Evolutionary conservation across 2,113 vertebrate genomes (phyloP), one percentile per base, ranked within the genome.

Genomic region (Caranx melampygus): DNA sequence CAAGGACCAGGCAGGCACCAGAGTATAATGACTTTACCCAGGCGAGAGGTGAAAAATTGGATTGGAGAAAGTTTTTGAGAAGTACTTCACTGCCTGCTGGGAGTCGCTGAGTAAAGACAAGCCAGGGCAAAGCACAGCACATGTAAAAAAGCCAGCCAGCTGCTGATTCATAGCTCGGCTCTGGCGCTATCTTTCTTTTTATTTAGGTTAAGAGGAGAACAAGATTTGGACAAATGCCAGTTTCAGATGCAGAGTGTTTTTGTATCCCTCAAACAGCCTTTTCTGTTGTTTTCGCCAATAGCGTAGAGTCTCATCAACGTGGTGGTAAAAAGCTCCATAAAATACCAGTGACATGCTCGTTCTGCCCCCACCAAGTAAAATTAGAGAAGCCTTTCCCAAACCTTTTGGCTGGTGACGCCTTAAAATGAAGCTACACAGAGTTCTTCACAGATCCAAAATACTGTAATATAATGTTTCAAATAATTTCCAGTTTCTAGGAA

Each of bases 1-100:
- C 75, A 65, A 67, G 84, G 72, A 71, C 77, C 89, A 72, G 75
- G 65, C 78, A 83, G 71, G n/a, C 78, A 65, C 62, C 77, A 18
- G 54, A 67, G 66, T 70, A 55, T 85, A 90, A 89, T 87, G 81
- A 88, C 81, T 89, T 88, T 62, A 87, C 55, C 59, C 71, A 33
- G 82, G 70, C 84, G 55, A 88, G 83, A 90, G 81, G 86, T 83
- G 87, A 87, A 89, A 82, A 89, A 90, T 81, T 78, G 79, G 80
- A 88, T 79, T 83, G 72, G 58, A 82, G 75, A 84, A 88, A 70
- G 55, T 78, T 88, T 80, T 86, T 73, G 71, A 84, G 76, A 85
- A 82, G 75, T 72, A 67, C 68, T 89, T 84, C 59, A 64, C 75
- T 80, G 86, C 77, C 83, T 88, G 71, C 80, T 86, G 85, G 78